Conservation (phyloP, 2,888 invertebrate species). For the Sarcophaga caerulescens region DNA sequence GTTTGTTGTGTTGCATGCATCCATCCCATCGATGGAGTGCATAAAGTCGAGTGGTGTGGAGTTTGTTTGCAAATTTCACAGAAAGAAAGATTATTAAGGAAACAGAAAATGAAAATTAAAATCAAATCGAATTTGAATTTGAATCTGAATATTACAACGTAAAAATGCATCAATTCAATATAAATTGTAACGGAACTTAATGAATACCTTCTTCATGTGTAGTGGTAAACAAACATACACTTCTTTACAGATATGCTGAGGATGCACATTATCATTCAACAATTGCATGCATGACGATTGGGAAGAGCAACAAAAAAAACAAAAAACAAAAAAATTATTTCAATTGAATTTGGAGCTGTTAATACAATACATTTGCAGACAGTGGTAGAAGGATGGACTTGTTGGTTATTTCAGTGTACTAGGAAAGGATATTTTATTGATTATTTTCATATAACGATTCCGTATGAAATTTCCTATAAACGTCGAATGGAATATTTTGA, state of each 20-base stretch:
- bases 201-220: not conserved
- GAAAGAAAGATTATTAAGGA: not conserved
- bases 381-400: too few species aligned
- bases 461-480: too few species aligned
- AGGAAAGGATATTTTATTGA: too few species aligned
- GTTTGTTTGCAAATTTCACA: not conserved
- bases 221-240: not conserved
- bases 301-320: not conserved
- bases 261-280: not conserved
- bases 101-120: not conserved
- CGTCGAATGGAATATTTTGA: too few species aligned
- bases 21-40: not conserved
- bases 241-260: not conserved
- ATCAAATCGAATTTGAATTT: not conserved
- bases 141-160: slow-evolving; percentile 4
- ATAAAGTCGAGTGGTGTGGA: not conserved
- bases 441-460: too few species aligned
- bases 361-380: too few species aligned
- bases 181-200: not conserved
- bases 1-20: slow-evolving; percentile 9
- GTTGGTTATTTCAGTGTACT: too few species aligned
- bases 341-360: too few species aligned
- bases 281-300: not conserved
- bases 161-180: slow-evolving; percentile 2
- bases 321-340: too few species aligned